Conservation (phyloP, 2,797 vertebrate species). For the Loris lydekkerianus region DNA sequence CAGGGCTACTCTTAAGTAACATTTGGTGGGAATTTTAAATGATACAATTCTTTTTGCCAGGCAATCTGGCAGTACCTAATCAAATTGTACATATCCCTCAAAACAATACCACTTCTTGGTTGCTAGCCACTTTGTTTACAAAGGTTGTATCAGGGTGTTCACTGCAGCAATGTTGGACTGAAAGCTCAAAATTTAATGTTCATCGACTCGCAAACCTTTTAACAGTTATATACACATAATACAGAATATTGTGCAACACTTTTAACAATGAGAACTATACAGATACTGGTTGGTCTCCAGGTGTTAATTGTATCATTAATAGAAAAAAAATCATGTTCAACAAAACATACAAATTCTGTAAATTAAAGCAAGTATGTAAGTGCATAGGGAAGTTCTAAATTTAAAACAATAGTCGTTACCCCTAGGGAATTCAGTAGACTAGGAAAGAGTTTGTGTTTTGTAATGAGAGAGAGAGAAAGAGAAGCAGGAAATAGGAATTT, state of each 20-base stretch:
- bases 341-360: neutral
- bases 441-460: neutral
- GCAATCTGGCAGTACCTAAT: neutral
- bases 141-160: neutral
- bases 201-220: slow-evolving; percentile 6
- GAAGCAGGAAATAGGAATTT: neutral
- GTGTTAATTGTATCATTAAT: neutral
- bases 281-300: neutral
- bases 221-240: neutral
- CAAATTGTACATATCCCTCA: neutral
- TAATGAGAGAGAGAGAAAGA: neutral
- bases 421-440: neutral
- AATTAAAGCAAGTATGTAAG: neutral
- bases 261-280: neutral
- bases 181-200: slow-evolving; percentile 8
- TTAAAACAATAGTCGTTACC: neutral
- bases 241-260: neutral
- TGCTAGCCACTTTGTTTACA: neutral
- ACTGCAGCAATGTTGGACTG: neutral
- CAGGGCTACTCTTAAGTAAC: neutral
- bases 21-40: neutral
- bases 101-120: neutral
- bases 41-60: neutral
- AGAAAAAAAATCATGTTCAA: slow-evolving; percentile 24
- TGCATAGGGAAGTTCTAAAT: neutral